Conservation (phyloP, 2,888 invertebrate species). For the Clusia tigrina region DNA sequence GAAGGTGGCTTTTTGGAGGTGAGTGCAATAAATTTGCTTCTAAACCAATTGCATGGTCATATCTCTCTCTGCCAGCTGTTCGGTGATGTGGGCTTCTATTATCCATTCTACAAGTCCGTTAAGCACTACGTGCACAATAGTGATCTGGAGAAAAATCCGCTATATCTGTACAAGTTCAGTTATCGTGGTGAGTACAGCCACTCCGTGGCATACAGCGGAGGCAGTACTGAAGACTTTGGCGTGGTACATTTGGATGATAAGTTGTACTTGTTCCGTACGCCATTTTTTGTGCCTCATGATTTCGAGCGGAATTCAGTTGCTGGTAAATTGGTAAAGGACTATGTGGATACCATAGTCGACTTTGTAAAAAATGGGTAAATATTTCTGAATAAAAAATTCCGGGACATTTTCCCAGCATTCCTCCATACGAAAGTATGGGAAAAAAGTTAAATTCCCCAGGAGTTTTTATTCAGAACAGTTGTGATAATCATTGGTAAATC, state of each 20-base stretch:
- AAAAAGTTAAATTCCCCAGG: too few relatives aligned
- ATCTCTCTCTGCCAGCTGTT: slow-evolving; percentile 52
- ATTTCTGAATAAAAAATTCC: too few relatives aligned
- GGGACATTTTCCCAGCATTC: too few relatives aligned
- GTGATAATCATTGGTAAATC: too few relatives aligned
- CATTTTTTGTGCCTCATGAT: slow-evolving; percentile 57
- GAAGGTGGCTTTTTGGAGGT: slow-evolving; percentile 40
- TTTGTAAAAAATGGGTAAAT: slow-evolving; percentile 66
- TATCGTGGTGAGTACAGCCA: slow-evolving; percentile 63
- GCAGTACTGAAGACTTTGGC: slow-evolving; percentile 38
- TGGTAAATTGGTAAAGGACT: slow-evolving; percentile 51
- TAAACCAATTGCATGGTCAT: not conserved
- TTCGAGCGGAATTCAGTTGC: slow-evolving; percentile 52
- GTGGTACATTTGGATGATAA: slow-evolving; percentile 67
- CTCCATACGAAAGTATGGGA: too few relatives aligned
- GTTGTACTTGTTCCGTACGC: slow-evolving; percentile 64
- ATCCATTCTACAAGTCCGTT: slow-evolving; percentile 59
- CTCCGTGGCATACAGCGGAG: slow-evolving; percentile 44
- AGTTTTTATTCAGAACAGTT: too few relatives aligned
- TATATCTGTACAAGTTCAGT: slow-evolving; percentile 64
- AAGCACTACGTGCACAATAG: slow-evolving; percentile 34
- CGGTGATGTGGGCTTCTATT: slow-evolving; percentile 64
- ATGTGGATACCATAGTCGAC: slow-evolving; percentile 63
- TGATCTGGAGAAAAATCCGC: slow-evolving; percentile 40
- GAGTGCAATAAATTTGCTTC: not conserved